Conservation (phyloP, 2,797 vertebrate genomes). For the Acanthopagrus latus region DNA sequence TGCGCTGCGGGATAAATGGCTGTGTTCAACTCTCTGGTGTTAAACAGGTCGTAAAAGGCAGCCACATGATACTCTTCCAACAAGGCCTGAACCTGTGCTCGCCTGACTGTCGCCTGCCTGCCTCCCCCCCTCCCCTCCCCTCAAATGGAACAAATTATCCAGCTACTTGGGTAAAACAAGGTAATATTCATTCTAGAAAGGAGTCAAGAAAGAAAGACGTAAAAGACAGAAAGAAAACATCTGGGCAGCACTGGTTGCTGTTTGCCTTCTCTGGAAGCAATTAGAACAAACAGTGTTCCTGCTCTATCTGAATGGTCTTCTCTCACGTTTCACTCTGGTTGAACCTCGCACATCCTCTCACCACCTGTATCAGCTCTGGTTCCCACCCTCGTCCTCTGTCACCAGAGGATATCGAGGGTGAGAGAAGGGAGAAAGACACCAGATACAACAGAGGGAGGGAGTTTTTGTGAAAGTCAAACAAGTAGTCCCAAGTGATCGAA, state of each 20-base stretch:
- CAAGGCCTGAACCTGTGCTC: conserved; percentile 75
- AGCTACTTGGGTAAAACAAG: conserved; percentile 67
- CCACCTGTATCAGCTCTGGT: conserved; percentile 76
- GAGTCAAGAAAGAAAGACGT: conserved; percentile 50
- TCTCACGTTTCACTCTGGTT: conserved; percentile 66
- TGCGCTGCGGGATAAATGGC: conserved; percentile 70
- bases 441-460: conserved; percentile 53
- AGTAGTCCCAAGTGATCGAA: conserved; percentile 56
- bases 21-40: conserved; percentile 76
- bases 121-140: conserved; percentile 20
- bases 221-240: conserved; percentile 67
- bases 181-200: conserved; percentile 71
- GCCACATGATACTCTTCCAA: conserved; percentile 79
- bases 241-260: conserved; percentile 63
- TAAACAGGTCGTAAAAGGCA: conserved; percentile 84
- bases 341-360: conserved; percentile 70
- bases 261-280: conserved; percentile 81
- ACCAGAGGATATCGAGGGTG: conserved; percentile 46
- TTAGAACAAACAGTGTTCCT: conserved; percentile 71
- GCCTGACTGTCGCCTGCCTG: conserved; percentile 73
- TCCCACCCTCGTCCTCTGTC: conserved; percentile 66
- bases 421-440: conserved; percentile 45
- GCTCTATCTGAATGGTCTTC: conserved; percentile 55
- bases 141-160: conserved; percentile 80
- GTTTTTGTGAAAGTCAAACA: conserved; percentile 46